Conservation (phyloP, 2,113 vertebrate genomes). For the Plotosus lineatus region DNA sequence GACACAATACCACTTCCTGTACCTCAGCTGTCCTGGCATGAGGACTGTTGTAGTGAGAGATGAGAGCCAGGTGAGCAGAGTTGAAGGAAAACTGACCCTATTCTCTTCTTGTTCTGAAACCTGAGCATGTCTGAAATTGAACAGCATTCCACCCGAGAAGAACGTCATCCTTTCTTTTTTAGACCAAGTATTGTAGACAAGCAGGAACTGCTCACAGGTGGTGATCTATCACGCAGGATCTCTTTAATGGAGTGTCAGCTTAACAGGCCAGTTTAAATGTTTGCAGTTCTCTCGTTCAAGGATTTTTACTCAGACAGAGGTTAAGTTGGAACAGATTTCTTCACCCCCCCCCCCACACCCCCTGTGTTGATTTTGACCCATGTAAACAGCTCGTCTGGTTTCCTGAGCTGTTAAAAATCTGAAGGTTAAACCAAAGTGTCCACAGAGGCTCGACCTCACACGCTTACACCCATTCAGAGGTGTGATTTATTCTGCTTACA, state of each 20-base stretch:
- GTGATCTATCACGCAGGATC: slow-evolving; percentile 70
- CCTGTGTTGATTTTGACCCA: slow-evolving; percentile 55
- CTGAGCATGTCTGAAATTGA: slow-evolving; percentile 32
- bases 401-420: slow-evolving; percentile 70
- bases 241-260: slow-evolving; percentile 75
- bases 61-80: slow-evolving; percentile 39
- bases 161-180: slow-evolving; percentile 7
- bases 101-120: neutral
- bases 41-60: slow-evolving; percentile 33
- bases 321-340: slow-evolving; percentile 54
- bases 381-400: slow-evolving; percentile 67
- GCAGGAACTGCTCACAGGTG: slow-evolving; percentile 70
- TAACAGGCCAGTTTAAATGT: slow-evolving; percentile 64
- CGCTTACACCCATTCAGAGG: slow-evolving; percentile 50
- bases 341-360: slow-evolving; percentile 4
- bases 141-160: slow-evolving; percentile 19
- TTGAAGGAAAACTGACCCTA: slow-evolving; percentile 6
- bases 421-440: slow-evolving; percentile 63
- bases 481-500: slow-evolving; percentile 59
- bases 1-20: slow-evolving; percentile 50
- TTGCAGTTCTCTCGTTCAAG: slow-evolving; percentile 60
- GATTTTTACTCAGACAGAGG: slow-evolving; percentile 46
- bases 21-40: slow-evolving; percentile 10
- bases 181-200: slow-evolving; percentile 65
- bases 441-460: slow-evolving; percentile 69